Evolutionary conservation across 2,113 vertebrate genomes (phyloP).

Genomic region (Daubentonia madagascariensis): DNA sequence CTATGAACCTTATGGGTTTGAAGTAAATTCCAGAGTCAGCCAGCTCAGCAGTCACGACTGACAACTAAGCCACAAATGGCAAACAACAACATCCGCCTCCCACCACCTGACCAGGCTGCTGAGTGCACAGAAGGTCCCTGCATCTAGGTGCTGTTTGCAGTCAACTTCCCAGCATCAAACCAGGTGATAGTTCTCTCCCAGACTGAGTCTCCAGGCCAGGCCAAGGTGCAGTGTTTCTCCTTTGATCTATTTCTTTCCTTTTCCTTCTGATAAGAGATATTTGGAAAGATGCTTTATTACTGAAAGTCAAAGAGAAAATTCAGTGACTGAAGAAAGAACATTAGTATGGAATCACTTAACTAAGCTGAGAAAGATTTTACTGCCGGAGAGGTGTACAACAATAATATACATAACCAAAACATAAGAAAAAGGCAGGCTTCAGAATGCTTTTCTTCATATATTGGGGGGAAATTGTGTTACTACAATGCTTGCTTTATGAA

Average conservation of each 20-base stretch:
- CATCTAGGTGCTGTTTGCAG: neutral
- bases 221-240: neutral
- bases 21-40: constrained; percentile 50
- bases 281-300: neutral
- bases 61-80: neutral
- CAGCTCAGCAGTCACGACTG: neutral
- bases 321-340: neutral
- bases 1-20: neutral
- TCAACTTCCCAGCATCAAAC: neutral
- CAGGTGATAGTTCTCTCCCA: neutral
- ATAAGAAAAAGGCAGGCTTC: neutral
- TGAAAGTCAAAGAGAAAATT: neutral
- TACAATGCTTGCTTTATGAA: neutral
- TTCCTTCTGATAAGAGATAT: neutral
- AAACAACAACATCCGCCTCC: neutral
- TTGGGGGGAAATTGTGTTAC: neutral
- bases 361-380: neutral
- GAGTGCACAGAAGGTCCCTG: neutral
- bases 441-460: neutral
- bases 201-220: neutral
- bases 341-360: neutral
- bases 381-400: neutral
- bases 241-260: neutral
- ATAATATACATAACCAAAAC: neutral
- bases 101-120: neutral